Conservation (phyloP, 2,113 vertebrate genomes). For the Cyprinodon brontotheroides region DNA sequence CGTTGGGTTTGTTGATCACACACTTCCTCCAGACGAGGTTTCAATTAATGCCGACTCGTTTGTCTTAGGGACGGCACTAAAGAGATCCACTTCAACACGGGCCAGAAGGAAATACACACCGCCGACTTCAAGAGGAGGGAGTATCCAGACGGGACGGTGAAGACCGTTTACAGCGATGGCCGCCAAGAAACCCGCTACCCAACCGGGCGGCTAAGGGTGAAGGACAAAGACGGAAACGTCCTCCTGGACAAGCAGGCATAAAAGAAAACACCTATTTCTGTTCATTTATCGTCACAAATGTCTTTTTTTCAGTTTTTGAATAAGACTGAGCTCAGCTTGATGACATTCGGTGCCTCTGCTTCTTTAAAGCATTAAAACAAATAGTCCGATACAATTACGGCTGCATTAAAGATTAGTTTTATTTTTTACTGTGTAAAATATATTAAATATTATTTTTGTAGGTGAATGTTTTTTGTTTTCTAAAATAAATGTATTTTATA, state of each 20-base stretch:
- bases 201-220: constrained; percentile 88
- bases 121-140: constrained; percentile 89
- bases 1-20: not conserved
- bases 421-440: constrained; percentile 52
- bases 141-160: constrained; percentile 94
- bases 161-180: constrained; percentile 91
- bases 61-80: constrained; percentile 88
- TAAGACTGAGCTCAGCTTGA: not conserved
- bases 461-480: constrained; percentile 36
- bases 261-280: not conserved
- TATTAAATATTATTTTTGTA: constrained; percentile 69
- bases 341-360: constrained; percentile 3
- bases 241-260: constrained; percentile 82
- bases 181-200: constrained; percentile 91
- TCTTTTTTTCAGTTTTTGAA: no score
- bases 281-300: not conserved
- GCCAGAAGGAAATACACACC: constrained; percentile 93
- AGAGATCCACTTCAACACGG: constrained; percentile 93
- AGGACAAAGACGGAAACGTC: constrained; percentile 90
- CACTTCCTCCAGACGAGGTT: not conserved
- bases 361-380: not conserved
- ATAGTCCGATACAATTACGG: not conserved
- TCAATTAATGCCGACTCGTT: not conserved
- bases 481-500: constrained; percentile 64
- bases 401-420: not conserved